Percentiles rank a stretch among this genome's conserved stretches.
These are phyloP conservation scores for Nyctibius bracteatus DNA, from an alignment of 2,113 vertebrate genomes.

Conservation along the genomic window DNA sequence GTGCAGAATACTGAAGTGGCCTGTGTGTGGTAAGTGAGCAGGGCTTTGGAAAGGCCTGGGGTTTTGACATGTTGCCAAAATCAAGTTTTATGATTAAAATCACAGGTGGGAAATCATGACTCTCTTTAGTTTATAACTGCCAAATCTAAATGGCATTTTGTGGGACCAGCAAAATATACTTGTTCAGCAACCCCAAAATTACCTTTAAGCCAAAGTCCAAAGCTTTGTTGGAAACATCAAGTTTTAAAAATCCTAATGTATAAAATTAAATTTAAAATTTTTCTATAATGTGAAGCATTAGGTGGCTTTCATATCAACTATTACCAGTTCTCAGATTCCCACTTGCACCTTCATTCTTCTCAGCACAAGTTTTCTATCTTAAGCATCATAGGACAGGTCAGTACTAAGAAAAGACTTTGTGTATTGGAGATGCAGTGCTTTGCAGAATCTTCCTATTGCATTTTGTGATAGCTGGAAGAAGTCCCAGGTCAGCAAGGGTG, in stretches of 20 bases:
- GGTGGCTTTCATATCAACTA: not conserved
- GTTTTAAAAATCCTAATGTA: not conserved
- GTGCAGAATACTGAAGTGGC: not conserved
- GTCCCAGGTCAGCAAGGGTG: not conserved
- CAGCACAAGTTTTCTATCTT: not conserved
- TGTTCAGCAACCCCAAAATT: not conserved
- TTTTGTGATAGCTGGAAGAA: not conserved
- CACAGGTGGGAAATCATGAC: not conserved
- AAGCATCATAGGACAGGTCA: not conserved
- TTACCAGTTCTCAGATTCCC: not conserved
- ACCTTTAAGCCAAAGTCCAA: not conserved
- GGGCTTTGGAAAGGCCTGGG: not conserved
- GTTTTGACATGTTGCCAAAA: not conserved
- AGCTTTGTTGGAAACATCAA: not conserved
- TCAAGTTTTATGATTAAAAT: not conserved
- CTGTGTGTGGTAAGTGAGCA: not conserved
- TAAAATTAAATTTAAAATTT: not conserved
- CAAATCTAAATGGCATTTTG: not conserved
- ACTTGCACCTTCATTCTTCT: not conserved
- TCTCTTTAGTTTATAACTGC: not conserved
- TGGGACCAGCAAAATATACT: not conserved
- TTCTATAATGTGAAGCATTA: not conserved
- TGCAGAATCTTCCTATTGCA: not conserved
- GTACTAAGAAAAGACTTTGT: not conserved
- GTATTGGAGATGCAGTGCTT: not conserved